Conservation (phyloP, 2,888 invertebrate genomes). For the Eupithecia dodoneata region DNA sequence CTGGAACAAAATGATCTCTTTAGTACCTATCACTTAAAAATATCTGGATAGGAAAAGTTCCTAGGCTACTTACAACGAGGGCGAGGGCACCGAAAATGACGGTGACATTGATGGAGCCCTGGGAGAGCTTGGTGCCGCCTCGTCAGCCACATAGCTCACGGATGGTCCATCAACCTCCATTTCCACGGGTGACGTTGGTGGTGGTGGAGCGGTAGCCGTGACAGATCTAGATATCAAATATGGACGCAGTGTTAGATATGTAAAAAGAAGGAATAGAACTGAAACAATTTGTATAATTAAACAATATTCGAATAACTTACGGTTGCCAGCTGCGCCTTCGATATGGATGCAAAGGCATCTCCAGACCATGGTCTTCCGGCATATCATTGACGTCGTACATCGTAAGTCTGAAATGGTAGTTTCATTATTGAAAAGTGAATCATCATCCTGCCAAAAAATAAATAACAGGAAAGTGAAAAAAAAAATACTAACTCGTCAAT, state of each 20-base stretch:
- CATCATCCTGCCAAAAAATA: slow-evolving; percentile 8
- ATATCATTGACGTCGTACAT: slow-evolving; percentile 1
- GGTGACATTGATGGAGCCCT: slow-evolving; percentile 7
- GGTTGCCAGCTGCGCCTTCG: slow-evolving; percentile 10
- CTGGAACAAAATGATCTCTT: slow-evolving; percentile 10
- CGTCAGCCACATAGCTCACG: slow-evolving; percentile 9
- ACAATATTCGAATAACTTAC: slow-evolving; percentile 8
- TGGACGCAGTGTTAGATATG: slow-evolving; percentile 8
- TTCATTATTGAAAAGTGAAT: slow-evolving; percentile 12
- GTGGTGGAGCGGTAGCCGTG: slow-evolving; percentile 11
- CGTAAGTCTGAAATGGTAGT: slow-evolving; percentile 10
- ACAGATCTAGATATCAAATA: slow-evolving; percentile 9
- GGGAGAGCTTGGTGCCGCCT: slow-evolving; percentile 10
- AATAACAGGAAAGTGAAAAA: slow-evolving; percentile 9
- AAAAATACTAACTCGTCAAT: slow-evolving; percentile 15
- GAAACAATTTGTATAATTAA: slow-evolving; percentile 5
- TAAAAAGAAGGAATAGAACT: slow-evolving; percentile 9
- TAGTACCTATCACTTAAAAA: slow-evolving; percentile 11
- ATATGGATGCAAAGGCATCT: slow-evolving; percentile 7
- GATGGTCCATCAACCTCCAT: slow-evolving; percentile 13
- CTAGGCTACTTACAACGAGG: slow-evolving; percentile 12
- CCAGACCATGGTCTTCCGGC: slow-evolving; percentile 10
- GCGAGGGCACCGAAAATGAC: slow-evolving; percentile 8
- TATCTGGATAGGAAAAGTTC: slow-evolving; percentile 9
- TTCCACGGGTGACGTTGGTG: slow-evolving; percentile 12